Conservation (phyloP, 2,888 invertebrate species). For the Barypeithes pellucidus region DNA sequence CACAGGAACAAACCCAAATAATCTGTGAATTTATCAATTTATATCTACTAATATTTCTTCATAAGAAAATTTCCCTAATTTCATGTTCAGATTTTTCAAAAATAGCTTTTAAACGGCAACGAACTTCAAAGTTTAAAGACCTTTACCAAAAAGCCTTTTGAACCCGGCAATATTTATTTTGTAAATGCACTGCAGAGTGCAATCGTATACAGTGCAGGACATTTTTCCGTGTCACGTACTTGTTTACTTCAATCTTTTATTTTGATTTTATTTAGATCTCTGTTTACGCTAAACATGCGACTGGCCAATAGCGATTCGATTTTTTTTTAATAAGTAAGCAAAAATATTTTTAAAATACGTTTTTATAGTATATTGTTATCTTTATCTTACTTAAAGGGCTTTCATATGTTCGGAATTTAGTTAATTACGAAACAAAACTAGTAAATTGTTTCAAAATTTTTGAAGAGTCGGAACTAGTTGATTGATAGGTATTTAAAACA, state of each 20-base stretch:
- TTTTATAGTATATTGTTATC: no score
- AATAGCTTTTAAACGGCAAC: constrained; percentile 12
- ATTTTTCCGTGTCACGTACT: constrained; percentile 35
- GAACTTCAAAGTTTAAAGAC: constrained; percentile 44
- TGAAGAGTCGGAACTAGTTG: neutral
- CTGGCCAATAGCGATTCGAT: no score
- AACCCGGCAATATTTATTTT: constrained; percentile 36
- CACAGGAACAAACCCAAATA: no score
- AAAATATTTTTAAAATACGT: no score
- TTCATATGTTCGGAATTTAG: no score
- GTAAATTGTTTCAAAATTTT: neutral
- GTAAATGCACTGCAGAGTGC: constrained; percentile 30
- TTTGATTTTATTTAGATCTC: constrained; percentile 23
- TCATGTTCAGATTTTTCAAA: constrained; percentile 1
- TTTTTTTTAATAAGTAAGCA: no score
- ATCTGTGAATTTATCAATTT: no score
- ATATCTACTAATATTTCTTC: no score
- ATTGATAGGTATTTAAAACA: constrained; percentile 19
- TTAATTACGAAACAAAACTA: no score
- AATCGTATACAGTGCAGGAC: constrained; percentile 25
- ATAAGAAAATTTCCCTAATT: no score
- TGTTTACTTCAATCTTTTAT: constrained; percentile 33
- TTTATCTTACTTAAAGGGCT: no score
- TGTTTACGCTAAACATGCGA: neutral
- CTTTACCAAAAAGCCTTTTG: constrained; percentile 46